phyloP scores from a whole-genome alignment of 1,140 invertebrate genomes.

The Gryon sp. region DNA sequence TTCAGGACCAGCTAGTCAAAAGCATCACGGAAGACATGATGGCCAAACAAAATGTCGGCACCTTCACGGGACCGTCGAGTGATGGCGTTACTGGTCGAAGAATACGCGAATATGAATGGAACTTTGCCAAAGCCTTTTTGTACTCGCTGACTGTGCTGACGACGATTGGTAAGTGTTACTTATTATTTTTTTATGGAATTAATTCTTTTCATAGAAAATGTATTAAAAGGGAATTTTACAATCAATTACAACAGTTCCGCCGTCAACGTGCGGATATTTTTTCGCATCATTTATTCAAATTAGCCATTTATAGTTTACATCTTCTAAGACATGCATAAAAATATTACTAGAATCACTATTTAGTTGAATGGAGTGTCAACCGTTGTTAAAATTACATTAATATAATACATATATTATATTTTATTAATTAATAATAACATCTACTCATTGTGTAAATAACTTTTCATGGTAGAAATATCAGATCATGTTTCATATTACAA shows the following conservation, averaged over 20 bases:
- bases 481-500: too few relatives aligned
- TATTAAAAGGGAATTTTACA: neutral
- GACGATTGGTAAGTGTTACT: conserved; percentile 91
- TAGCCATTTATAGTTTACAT: too few relatives aligned
- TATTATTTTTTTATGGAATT: conserved; percentile 12
- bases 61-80: conserved; percentile 64
- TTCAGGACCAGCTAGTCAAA: conserved; percentile 92
- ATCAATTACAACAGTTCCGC: neutral
- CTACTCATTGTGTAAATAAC: too few relatives aligned
- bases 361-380: too few relatives aligned
- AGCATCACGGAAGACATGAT: conserved; percentile 88
- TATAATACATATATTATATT: too few relatives aligned
- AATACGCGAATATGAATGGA: conserved; percentile 88
- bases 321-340: conserved; percentile 1
- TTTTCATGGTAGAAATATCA: too few relatives aligned
- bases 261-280: too few relatives aligned
- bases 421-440: too few relatives aligned
- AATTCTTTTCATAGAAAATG: conserved; percentile 29
- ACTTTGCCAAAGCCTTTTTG: conserved; percentile 94
- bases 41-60: conserved; percentile 76
- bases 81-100: conserved; percentile 70
- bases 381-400: too few relatives aligned
- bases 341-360: conserved; percentile 12
- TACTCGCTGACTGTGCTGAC: conserved; percentile 97
- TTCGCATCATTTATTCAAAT: conserved; percentile 29